Percentiles rank a stretch among this genome's conserved stretches.
These are phyloP conservation scores for Lepidothrix coronata DNA, from an alignment of 2,113 vertebrate species.

Conservation along the genomic window DNA sequence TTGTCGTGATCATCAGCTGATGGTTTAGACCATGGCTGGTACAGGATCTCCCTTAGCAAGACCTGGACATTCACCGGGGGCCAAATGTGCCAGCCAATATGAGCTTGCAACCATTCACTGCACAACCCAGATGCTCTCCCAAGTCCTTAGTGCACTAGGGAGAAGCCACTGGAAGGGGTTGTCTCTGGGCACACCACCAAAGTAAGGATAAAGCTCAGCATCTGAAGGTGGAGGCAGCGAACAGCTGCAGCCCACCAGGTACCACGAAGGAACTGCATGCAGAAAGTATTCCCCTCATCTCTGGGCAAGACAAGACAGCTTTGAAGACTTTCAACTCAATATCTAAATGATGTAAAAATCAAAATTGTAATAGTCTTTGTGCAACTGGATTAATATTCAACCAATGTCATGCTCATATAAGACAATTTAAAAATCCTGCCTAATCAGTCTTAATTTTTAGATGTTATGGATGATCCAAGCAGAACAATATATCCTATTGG, in stretches of 20 bases:
- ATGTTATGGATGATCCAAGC: neutral
- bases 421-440: neutral
- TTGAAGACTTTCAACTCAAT: neutral
- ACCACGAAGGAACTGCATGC: neutral
- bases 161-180: neutral
- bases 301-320: neutral
- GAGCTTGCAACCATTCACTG: neutral
- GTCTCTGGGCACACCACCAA: neutral
- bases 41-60: neutral
- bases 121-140: neutral
- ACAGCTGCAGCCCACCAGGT: neutral
- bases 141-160: neutral
- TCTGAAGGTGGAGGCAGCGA: neutral
- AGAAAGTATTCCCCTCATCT: neutral
- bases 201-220: neutral
- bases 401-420: neutral
- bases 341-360: neutral
- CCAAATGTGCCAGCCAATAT: neutral
- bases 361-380: neutral
- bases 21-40: neutral
- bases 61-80: neutral
- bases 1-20: neutral
- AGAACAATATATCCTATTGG: neutral
- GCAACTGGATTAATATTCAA: neutral
- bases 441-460: neutral